Percentiles rank a stretch among this genome's conserved stretches.
Conservation (phyloP, 2,113 vertebrate genomes). For the Proterorhinus semilunaris region DNA sequence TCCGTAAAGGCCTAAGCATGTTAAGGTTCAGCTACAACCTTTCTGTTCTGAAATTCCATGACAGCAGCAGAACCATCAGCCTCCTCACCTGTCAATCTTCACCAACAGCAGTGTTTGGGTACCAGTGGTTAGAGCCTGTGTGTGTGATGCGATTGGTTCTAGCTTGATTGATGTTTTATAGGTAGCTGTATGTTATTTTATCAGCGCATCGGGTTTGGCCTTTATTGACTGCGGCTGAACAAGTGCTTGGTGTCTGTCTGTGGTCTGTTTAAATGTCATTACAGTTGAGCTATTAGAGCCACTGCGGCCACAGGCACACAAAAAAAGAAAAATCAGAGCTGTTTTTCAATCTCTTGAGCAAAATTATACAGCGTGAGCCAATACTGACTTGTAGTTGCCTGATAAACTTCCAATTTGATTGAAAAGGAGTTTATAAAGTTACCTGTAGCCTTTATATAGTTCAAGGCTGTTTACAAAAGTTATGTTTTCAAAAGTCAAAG, state of each 20-base stretch:
- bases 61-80: too few relatives aligned
- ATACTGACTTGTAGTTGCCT: not conserved
- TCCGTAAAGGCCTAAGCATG: too few relatives aligned
- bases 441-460: not conserved
- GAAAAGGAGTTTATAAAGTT: not conserved
- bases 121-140: too few relatives aligned
- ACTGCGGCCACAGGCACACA: constrained; percentile 32
- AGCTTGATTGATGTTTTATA: too few relatives aligned
- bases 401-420: not conserved
- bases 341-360: constrained; percentile 10
- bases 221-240: constrained; percentile 43
- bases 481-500: not conserved
- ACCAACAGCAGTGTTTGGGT: too few relatives aligned
- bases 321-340: constrained; percentile 16
- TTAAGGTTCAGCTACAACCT: too few relatives aligned
- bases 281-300: constrained; percentile 28
- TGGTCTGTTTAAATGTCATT: constrained; percentile 45
- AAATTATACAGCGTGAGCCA: constrained; percentile 13
- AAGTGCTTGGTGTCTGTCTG: constrained; percentile 41
- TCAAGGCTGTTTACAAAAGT: not conserved
- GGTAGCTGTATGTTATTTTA: constrained; percentile 1
- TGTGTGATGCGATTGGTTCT: too few relatives aligned
- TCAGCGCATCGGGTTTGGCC: constrained; percentile 13
- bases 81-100: too few relatives aligned
- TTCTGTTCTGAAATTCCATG: too few relatives aligned